Conservation (phyloP, 2,797 vertebrate genomes). For the Halcyon smyrnensis region DNA sequence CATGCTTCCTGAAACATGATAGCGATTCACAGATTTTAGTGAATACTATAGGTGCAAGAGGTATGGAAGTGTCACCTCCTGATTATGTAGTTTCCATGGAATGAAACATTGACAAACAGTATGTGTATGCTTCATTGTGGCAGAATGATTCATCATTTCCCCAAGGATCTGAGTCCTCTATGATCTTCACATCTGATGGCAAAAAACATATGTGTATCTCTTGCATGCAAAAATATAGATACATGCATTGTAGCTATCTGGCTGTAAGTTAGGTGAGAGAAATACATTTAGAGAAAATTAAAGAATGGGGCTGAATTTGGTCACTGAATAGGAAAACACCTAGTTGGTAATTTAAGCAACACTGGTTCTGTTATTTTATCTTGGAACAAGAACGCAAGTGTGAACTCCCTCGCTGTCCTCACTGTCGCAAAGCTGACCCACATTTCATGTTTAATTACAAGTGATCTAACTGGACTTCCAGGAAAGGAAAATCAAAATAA, state of each 20-base stretch:
- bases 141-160: not conserved
- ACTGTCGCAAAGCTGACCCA: not conserved
- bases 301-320: not conserved
- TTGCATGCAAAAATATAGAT: not conserved
- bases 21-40: not conserved
- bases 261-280: not conserved
- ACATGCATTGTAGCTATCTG: not conserved
- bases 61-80: not conserved
- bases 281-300: not conserved
- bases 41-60: not conserved
- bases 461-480: not conserved
- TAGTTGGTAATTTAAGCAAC: not conserved
- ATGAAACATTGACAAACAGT: not conserved
- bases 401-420: not conserved
- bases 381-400: not conserved
- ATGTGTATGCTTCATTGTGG: not conserved
- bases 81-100: not conserved
- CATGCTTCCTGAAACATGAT: not conserved
- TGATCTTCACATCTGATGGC: not conserved
- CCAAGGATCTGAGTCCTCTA: not conserved
- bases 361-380: not conserved
- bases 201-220: not conserved
- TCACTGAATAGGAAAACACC: not conserved
- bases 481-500: not conserved
- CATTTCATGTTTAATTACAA: slow-evolving; percentile 12